phyloP scores from a whole-genome alignment of 2,113 vertebrate genomes.

The Onychostoma macrolepis region DNA sequence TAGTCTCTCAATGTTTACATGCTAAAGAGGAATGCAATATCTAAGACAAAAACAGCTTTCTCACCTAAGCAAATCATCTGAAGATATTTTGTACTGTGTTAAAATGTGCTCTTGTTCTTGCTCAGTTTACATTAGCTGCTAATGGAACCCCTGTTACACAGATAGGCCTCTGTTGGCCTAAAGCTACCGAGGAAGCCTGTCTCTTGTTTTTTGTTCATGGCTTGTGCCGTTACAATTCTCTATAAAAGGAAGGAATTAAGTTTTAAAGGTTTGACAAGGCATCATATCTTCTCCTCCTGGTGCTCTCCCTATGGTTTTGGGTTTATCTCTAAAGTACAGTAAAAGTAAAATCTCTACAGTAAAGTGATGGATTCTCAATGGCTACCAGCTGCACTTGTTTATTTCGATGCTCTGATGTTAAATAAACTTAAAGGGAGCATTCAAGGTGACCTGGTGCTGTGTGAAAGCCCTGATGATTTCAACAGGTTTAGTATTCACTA shows the following conservation, averaged over 20 bases:
- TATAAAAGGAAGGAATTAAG: neutral
- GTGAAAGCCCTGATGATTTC: neutral
- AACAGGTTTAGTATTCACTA: neutral
- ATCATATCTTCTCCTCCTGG: neutral
- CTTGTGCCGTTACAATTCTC: neutral
- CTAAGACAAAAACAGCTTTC: constrained; percentile 6
- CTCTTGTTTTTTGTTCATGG: neutral
- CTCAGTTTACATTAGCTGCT: neutral
- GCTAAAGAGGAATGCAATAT: constrained; percentile 10
- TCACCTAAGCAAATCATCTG: constrained; percentile 14
- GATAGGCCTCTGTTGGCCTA: neutral
- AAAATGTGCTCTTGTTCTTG: neutral
- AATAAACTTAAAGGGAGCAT: constrained; percentile 1
- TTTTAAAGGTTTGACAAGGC: neutral
- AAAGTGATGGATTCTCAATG: neutral
- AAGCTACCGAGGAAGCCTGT: neutral
- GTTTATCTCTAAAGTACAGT: neutral
- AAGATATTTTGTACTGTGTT: neutral
- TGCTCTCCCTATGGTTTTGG: neutral
- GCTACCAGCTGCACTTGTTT: neutral
- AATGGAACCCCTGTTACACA: neutral
- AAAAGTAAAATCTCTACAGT: no score
- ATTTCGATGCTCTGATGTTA: neutral
- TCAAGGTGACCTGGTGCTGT: neutral
- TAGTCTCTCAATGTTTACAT: neutral